phyloP scores from a whole-genome alignment of 2,888 invertebrate species.

The Epirrita christyi region DNA sequence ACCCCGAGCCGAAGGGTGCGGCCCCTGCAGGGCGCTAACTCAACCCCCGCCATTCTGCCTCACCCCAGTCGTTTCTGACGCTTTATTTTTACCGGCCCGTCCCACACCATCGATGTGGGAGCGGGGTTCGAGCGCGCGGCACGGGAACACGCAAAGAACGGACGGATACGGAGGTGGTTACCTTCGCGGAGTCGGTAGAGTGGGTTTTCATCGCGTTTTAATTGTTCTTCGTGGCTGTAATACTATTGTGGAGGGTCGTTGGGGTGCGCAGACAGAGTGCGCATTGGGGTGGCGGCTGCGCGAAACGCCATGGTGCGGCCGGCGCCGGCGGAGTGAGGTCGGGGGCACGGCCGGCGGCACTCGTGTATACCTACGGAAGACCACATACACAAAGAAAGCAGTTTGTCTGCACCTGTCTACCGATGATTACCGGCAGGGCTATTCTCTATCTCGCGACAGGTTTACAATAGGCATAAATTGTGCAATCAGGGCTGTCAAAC shows the following conservation, averaged over 20 bases:
- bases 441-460: too few species aligned
- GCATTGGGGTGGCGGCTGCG: conserved; percentile 52
- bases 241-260: conserved; percentile 58
- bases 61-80: conserved; percentile 79
- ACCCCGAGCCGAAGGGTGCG: conserved; percentile 66
- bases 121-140: conserved; percentile 41
- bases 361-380: conserved; percentile 30
- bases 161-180: conserved; percentile 52
- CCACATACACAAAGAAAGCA: conserved; percentile 4
- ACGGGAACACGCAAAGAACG: conserved; percentile 30
- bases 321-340: conserved; percentile 41
- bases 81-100: conserved; percentile 83
- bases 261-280: conserved; percentile 68
- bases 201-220: conserved; percentile 72
- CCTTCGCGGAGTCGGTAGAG: conserved; percentile 58
- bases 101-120: conserved; percentile 72
- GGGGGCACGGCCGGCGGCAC: conserved; percentile 37
- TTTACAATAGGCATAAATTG: too few species aligned
- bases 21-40: conserved; percentile 73
- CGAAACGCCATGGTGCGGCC: conserved; percentile 31
- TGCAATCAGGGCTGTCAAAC: too few species aligned
- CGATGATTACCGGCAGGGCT: too few species aligned
- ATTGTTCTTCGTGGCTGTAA: conserved; percentile 65
- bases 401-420: not conserved
- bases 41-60: conserved; percentile 82